These are phyloP conservation scores for Osmoderma eremita DNA, from an alignment of 2,888 invertebrate species.

Conservation along the genomic window DNA sequence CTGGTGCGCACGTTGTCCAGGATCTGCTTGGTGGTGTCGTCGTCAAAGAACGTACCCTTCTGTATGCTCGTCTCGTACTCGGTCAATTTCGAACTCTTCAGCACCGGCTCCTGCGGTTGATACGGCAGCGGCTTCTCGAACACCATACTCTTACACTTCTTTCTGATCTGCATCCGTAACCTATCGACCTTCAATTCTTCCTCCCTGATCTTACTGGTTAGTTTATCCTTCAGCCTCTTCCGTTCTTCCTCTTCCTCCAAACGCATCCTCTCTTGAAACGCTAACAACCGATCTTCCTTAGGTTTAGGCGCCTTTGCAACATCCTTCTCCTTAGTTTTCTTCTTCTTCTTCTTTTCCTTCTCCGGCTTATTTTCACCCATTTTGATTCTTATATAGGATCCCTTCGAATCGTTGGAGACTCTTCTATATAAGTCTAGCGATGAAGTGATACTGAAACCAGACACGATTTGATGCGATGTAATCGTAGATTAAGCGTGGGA, in stretches of 20 bases:
- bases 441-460: constrained; percentile 43
- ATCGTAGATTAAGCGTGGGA: constrained; percentile 60
- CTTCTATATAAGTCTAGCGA: constrained; percentile 45
- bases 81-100: constrained; percentile 59
- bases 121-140: constrained; percentile 58
- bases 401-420: not conserved
- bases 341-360: constrained; percentile 53
- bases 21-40: constrained; percentile 60
- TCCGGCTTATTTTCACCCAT: constrained; percentile 45
- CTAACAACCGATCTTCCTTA: constrained; percentile 56
- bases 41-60: constrained; percentile 61
- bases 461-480: constrained; percentile 50
- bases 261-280: constrained; percentile 47
- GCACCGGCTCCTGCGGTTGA: constrained; percentile 58
- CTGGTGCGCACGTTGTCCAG: constrained; percentile 57
- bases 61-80: constrained; percentile 59
- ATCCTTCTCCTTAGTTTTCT: constrained; percentile 49
- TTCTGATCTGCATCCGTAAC: constrained; percentile 57
- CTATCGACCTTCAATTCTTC: constrained; percentile 58
- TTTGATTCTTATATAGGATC: constrained; percentile 27
- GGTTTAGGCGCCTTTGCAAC: constrained; percentile 45
- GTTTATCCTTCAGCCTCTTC: constrained; percentile 58
- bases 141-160: constrained; percentile 57
- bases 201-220: constrained; percentile 57
- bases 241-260: constrained; percentile 59